Evolutionary conservation across 2,888 invertebrate genomes (phyloP), one percentile per base, ranked within the genome.

Genomic region (Psylliodes chrysocephalus): DNA sequence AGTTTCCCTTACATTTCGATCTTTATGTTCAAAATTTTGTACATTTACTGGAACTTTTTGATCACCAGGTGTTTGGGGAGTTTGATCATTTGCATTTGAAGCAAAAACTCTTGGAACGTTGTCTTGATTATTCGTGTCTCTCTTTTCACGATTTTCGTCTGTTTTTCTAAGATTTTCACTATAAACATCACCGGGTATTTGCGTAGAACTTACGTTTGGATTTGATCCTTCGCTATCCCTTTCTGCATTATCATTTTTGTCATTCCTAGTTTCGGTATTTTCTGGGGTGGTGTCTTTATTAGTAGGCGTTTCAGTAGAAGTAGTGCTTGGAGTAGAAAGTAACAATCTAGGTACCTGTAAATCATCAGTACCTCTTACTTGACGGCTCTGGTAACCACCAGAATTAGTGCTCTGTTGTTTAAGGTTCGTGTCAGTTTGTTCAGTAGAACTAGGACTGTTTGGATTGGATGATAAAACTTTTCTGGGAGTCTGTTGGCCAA

Each of bases 101-200:
- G 33, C 22, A 6, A 22, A 22, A 22, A 22, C 22, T 22, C 22
- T 33, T 33, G 33, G 33, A 8, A 33, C 33, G 8, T 10, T 33
- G 3, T 33, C 33, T 44, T 44, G 42, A n/a, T 42, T 8, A 14
- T 44, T 10, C 22, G 42, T 54, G 17, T 55, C 40, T 17, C 44
- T 55, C 15, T 22, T 42, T 55, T 14, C 33, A 35, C 19, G 15
- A 19, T 17, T 38, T 4, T 33, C 22, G 10, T 38, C 53, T 6
- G 12, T 25, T 22, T 40, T 40, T 22, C n/a, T 17, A 15, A 2
- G 3, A 33, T 33, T 33, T n/a, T 22, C 22, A 22, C 33, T 10
- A 8, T 33, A 33, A 8, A 33, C 33, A 33, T 33, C 33, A 8
- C 33, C 33, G 2, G 33, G 33, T 33, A n/a, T 10, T 33, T n/a